A percentile compares a stretch with the other conserved stretches of the same genome.
Conservation (phyloP, 2,888 invertebrate genomes). For the Pimpla rufipes region DNA sequence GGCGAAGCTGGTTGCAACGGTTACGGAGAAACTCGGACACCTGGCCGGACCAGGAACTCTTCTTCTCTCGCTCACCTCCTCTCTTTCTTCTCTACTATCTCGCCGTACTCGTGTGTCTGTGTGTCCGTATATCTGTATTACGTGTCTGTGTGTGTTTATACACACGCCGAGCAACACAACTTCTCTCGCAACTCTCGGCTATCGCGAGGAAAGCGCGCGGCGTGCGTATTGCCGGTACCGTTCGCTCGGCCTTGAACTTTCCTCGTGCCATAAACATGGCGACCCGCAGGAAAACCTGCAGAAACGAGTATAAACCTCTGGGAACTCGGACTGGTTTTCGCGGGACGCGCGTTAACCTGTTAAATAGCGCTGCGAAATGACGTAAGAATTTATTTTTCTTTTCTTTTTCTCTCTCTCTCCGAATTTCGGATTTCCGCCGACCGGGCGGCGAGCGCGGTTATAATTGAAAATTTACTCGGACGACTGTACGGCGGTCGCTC, state of each 20-base stretch:
- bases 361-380: background rate
- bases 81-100: slow-evolving; percentile 56
- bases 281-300: slow-evolving; percentile 26
- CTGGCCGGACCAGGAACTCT: slow-evolving; percentile 74
- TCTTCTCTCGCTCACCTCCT: slow-evolving; percentile 63
- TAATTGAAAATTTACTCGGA: slow-evolving; percentile 33
- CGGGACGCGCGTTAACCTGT: no score
- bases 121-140: slow-evolving; percentile 13
- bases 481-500: slow-evolving; percentile 51
- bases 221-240: slow-evolving; percentile 68
- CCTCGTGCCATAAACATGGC: slow-evolving; percentile 62
- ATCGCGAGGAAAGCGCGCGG: slow-evolving; percentile 62
- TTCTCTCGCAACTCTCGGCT: slow-evolving; percentile 37
- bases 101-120: slow-evolving; percentile 31
- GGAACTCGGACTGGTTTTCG: slow-evolving; percentile 22
- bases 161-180: slow-evolving; percentile 9
- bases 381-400: background rate
- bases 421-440: background rate
- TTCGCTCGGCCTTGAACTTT: slow-evolving; percentile 73
- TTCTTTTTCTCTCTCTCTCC: background rate
- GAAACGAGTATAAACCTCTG: slow-evolving; percentile 17
- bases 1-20: slow-evolving; percentile 61
- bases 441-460: background rate
- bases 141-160: slow-evolving; percentile 32
- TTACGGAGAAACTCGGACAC: slow-evolving; percentile 74